Evolutionary conservation across 2,888 invertebrate genomes (phyloP), one percentile per base, ranked within the genome.

Genomic region (Leucoptera coffeella): DNA sequence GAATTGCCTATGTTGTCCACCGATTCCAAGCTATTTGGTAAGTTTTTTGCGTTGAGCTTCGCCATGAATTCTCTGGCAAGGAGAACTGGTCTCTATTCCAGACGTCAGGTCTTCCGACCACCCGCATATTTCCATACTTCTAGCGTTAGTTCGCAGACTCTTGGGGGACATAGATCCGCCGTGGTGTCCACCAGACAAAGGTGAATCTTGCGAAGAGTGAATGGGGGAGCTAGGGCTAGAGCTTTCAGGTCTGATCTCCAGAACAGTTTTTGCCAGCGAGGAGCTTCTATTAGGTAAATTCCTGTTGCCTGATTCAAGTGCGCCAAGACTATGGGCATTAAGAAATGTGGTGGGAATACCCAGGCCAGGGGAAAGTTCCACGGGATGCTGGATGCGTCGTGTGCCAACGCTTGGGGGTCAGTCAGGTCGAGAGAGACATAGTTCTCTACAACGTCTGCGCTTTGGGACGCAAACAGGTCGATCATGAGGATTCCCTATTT

Each of bases 281-380:
- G 36, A 1, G 22, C 32, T 23, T 38, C 30, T 3, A 38, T 1
- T 3, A 38, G 30, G 15, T 12, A 40, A 2, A 12, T 26, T 7
- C 36, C 37, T 1, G 14, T 17, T 3, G 35, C 21, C 9, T 21
- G 15, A 26, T 38, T 36, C 3, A 42, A 23, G 15, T 42, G 38
- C 3, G 21, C 29, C 1, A 40, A 29, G 0, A 40, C 33, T 3
- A 24, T 23, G 13, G 38, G 38, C 3, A 40, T 35, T 6, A 38
- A 25, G 1, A 34, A 28, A 23, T 39, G 38, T 21, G 37, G 39
- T 1, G 40, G 38, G n/a, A 37, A 39, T 0, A 39, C n/a, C 40
- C 39, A 40, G 0, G 37, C 35, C 7, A 40, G 26, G 3, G 17
- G 17, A 17, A 11, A 35, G 2, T 14, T 7, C 36, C 36, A 36